These are phyloP conservation scores for Orius insidiosus DNA, from an alignment of 1,140 invertebrate species.

Conservation along the genomic window DNA sequence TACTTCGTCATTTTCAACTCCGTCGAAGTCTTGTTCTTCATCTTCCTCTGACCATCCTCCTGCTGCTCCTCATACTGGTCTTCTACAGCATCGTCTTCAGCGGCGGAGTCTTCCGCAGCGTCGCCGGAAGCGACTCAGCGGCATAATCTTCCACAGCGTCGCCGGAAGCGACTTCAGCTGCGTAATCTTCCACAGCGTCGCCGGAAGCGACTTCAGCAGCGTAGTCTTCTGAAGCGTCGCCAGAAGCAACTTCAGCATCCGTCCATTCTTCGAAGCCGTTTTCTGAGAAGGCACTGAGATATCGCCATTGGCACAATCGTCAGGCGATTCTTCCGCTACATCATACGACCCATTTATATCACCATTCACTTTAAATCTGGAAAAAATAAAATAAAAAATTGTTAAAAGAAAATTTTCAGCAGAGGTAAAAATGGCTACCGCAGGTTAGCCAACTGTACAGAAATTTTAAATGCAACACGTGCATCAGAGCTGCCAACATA, in stretches of 20 bases:
- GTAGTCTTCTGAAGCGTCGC: not conserved
- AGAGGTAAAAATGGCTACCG: too few species aligned
- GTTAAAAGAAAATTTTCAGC: too few species aligned
- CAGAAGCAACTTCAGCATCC: not conserved
- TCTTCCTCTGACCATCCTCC: slow-evolving; percentile 21
- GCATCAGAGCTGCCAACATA: too few species aligned
- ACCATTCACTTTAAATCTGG: slow-evolving; percentile 26
- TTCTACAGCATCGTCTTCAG: slow-evolving; percentile 15
- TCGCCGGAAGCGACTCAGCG: slow-evolving; percentile 3
- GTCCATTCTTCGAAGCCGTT: slow-evolving; percentile 12
- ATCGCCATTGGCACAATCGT: slow-evolving; percentile 20
- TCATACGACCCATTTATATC: slow-evolving; percentile 25
- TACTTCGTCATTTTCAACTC: slow-evolving; percentile 19
- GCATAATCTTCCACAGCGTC: slow-evolving; percentile 14
- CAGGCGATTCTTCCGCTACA: slow-evolving; percentile 17
- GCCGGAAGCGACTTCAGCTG: slow-evolving; percentile 13
- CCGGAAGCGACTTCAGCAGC: slow-evolving; percentile 14
- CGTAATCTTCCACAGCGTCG: not conserved
- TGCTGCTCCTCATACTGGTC: slow-evolving; percentile 8
- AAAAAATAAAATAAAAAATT: slow-evolving; percentile 19
- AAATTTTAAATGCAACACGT: too few species aligned
- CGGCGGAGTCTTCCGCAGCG: slow-evolving; percentile 6
- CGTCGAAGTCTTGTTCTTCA: slow-evolving; percentile 22
- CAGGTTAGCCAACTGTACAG: too few species aligned
- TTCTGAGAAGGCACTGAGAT: slow-evolving; percentile 11